Conservation (phyloP, 2,797 vertebrate species). For the Malacoraja senta region DNA sequence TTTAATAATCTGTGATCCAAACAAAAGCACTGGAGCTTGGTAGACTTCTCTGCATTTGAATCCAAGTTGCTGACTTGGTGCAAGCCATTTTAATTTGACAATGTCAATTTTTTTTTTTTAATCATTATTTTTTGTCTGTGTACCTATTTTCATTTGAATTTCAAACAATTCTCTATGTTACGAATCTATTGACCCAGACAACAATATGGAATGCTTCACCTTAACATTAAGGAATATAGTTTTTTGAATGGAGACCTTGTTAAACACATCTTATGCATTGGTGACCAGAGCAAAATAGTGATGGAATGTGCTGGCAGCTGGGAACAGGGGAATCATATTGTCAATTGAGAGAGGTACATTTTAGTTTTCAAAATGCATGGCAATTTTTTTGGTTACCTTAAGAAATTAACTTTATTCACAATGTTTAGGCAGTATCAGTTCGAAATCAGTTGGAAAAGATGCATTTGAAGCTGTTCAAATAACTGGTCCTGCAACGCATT, state of each 20-base stretch:
- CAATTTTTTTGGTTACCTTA: neutral
- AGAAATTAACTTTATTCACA: neutral
- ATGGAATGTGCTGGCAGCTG: neutral
- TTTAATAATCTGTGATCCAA: neutral
- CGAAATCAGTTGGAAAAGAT: neutral
- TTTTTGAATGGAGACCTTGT: neutral
- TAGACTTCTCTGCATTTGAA: neutral
- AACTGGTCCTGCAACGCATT: neutral
- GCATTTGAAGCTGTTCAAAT: neutral
- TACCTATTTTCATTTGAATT: neutral
- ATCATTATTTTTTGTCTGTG: neutral
- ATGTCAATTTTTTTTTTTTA: neutral
- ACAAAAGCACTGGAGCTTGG: neutral
- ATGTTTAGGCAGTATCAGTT: neutral
- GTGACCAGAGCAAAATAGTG: neutral
- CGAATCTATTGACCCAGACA: neutral
- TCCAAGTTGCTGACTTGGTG: neutral
- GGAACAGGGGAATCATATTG: neutral
- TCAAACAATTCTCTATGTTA: neutral
- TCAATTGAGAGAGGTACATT: neutral
- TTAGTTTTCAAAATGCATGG: neutral
- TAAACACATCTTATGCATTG: neutral
- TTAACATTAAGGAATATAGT: neutral
- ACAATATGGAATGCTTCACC: too few relatives aligned
- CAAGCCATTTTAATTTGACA: neutral